Conservation (phyloP, 2,888 invertebrate genomes). For the Ophion obscuratus region DNA sequence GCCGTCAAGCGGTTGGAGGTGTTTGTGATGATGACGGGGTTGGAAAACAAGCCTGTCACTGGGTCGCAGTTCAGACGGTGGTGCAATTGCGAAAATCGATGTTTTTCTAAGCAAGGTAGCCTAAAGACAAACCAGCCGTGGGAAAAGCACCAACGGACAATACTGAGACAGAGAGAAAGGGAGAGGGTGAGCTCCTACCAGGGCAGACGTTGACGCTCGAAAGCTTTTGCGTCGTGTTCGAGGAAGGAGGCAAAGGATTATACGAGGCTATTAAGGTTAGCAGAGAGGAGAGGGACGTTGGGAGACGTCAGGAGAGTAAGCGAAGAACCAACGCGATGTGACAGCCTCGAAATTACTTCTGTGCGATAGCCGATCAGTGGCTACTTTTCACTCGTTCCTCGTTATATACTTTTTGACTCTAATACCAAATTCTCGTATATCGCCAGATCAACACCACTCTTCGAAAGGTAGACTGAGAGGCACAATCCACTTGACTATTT, state of each 20-base stretch:
- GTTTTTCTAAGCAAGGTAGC: conserved; percentile 59
- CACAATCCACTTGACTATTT: neutral
- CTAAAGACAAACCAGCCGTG: conserved; percentile 43
- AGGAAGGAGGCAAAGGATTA: conserved; percentile 65
- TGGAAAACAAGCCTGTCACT: conserved; percentile 4
- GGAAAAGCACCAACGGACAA: conserved; percentile 43
- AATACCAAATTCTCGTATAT: conserved; percentile 23
- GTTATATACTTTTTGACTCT: conserved; percentile 32
- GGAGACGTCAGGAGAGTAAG: conserved; percentile 51
- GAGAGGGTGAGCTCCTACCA: neutral
- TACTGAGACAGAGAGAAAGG: conserved; percentile 16
- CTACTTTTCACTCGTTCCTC: conserved; percentile 41
- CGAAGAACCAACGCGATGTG: conserved; percentile 65
- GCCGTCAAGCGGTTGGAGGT: neutral
- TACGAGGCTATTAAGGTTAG: conserved; percentile 64
- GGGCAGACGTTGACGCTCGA: conserved; percentile 59
- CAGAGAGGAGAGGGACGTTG: conserved; percentile 26
- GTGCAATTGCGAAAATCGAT: conserved; percentile 55
- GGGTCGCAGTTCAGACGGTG: conserved; percentile 24
- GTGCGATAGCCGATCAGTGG: conserved; percentile 56
- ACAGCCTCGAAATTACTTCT: conserved; percentile 65
- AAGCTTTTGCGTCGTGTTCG: conserved; percentile 64
- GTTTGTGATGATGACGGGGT: conserved; percentile 4
- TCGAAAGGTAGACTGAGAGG: neutral
- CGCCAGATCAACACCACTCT: neutral